Evolutionary conservation across 1,140 invertebrate genomes (phyloP).

Genomic region (Matsumurasca onukii): DNA sequence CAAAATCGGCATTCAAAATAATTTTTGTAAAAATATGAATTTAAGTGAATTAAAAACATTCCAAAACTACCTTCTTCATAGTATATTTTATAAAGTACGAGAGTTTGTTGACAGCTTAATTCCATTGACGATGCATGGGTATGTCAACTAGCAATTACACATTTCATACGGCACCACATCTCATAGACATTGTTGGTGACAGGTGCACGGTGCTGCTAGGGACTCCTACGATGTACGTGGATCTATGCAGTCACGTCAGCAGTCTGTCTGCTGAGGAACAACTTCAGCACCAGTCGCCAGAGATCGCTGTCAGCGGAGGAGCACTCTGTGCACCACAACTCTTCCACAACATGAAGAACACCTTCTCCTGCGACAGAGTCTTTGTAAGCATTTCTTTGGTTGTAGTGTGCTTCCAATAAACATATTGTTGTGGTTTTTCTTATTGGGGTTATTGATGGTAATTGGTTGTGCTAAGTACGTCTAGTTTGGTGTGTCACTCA

Average conservation of each 20-base stretch:
- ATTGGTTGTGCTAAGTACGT: neutral
- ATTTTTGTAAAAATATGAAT: no score
- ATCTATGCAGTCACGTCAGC: constrained; percentile 53
- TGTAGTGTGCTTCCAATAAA: neutral
- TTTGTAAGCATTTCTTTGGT: constrained; percentile 34
- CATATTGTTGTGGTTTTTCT: neutral
- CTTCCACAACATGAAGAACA: constrained; percentile 60
- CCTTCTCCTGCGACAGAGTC: constrained; percentile 40
- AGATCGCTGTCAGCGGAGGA: constrained; percentile 70
- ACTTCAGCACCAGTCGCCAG: constrained; percentile 42
- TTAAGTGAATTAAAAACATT: no score
- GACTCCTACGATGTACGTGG: constrained; percentile 97
- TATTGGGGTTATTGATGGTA: neutral
- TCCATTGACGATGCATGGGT: neutral
- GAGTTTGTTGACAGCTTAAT: neutral
- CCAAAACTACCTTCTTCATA: no score
- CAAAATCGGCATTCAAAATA: no score
- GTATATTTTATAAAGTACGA: no score
- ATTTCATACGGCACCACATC: neutral
- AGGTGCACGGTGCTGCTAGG: constrained; percentile 82
- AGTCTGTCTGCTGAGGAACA: constrained; percentile 26
- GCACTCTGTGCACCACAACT: constrained; percentile 73
- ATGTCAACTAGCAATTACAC: neutral
- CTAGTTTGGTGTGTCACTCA: neutral
- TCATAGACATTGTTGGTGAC: neutral